Base-by-base conservation (phyloP, 2,888 invertebrate genomes). In the Prostheceraeus crozeri region DNA sequence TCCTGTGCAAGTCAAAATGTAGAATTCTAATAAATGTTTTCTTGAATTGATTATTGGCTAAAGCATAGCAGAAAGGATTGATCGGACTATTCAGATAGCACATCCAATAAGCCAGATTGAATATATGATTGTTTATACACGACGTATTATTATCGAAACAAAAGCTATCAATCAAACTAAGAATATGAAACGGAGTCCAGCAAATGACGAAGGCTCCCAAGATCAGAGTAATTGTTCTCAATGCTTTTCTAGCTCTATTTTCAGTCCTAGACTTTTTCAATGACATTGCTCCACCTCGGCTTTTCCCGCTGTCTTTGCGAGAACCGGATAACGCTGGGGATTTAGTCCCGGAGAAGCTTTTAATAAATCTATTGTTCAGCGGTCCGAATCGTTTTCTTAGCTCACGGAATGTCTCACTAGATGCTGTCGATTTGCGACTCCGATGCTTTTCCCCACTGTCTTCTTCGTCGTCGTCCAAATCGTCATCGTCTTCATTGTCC, bases 61-160 rank as follows among this genome's bases (percentile, higher is more conserved):
- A 80, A 30, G 98, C 98, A 77, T 98, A 98, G 78, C 96, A 98
- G 76, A 98, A 93, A 6, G 98, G 98, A 78, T 98, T 98, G 75
- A 98, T 86, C 1, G 94, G 94, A 73, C 91, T 91, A 77, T 98
- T 98, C 62, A 96, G 88, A 77, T 99, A 99, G 80, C 98, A 99
- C 59, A 98, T 81, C 79, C 74, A 76, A 65, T 76, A 76, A 2
- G 72, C 68, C 60, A 76, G 70, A 62, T 70, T 66, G 63, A 75
- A 76, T 19, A 76, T 65, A 28, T 65, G 62, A 2, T 64, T 16
- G 57, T 69, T 69, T 11, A 71, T 64, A 27, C 58, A 56, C 11
- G 40, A 40, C n/a, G 14, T 19, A 6, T 3, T 27, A 10, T 25
- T 10, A 19, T 52, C 82, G 14, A 68, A 68, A 76, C 94, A 96